Evolutionary conservation across 2,797 vertebrate species (phyloP), one percentile per base, ranked within the genome.

Genomic region (Melanotaenia boesemani): DNA sequence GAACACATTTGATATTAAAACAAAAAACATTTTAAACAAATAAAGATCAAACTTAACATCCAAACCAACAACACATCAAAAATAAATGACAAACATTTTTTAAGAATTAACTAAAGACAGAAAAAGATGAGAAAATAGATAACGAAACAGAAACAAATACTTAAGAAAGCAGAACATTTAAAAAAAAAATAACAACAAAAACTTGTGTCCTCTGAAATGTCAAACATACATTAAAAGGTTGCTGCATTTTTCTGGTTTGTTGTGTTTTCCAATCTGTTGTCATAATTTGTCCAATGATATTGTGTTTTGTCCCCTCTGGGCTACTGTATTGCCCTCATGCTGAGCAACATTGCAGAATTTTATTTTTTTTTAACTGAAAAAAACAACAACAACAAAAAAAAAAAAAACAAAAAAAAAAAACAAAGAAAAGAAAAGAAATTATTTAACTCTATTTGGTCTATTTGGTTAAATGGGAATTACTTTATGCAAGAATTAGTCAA

Each of bases 401-500:
- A 28, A n/a, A n/a, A n/a, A 28, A 28, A 28, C n/a, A n/a, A n/a
- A n/a, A 28, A 28, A 28, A 4, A 1, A 28, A 28, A 28, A 28
- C 28, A 28, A 28, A 28, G 28, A 89, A 79, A 74, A 83, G 69
- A 86, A 3, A 10, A 62, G 18, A 15, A n/a, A 81, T 2, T 76
- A 72, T 59, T 12, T 39, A 77, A 71, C 62, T 84, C 85, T 85
- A 90, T 84, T 88, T 87, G 86, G 71, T 86, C 92, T 94, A 93
- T 88, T 83, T 86, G 86, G 86, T 93, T 93, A 92, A 90, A 86
- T 80, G 77, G 65, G 71, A 76, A 86, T 87, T 80, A 90, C 63
- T 81, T 75, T 81, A 86, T 78, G 72, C 70, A 85, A 83, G 64
- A 92, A 93, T 93, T 91, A 93, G 85, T 90, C 91, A 92, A 94